These are phyloP conservation scores for Danio kyathit DNA, from an alignment of 2,797 vertebrate species.

Conservation along the genomic window DNA sequence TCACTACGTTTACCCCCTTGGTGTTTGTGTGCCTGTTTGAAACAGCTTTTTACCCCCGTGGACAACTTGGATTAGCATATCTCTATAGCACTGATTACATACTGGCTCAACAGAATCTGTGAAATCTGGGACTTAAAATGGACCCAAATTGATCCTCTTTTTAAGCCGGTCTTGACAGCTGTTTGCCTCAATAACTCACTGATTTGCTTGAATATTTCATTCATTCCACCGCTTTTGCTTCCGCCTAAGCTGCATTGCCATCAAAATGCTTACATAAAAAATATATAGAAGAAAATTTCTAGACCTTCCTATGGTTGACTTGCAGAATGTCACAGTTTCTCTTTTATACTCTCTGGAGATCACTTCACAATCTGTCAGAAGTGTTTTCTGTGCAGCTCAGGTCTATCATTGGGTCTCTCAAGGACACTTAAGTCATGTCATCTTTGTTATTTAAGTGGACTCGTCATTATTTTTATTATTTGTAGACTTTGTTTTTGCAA, in stretches of 20 bases:
- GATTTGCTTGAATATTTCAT: slow-evolving; percentile 9
- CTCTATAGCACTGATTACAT: slow-evolving; percentile 5
- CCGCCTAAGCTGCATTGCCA: not conserved
- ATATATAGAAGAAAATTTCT: not conserved
- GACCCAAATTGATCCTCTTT: slow-evolving; percentile 3
- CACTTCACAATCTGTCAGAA: not conserved
- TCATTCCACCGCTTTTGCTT: not conserved
- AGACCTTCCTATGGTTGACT: not conserved
- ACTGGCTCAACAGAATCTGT: slow-evolving; percentile 2
- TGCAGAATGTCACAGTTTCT: not conserved
- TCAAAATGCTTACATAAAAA: not conserved
- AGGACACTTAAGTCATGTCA: slow-evolving; percentile 6
- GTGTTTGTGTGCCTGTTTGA: slow-evolving; percentile 10
- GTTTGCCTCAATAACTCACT: slow-evolving; percentile 1
- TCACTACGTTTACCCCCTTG: not conserved
- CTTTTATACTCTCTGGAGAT: not conserved
- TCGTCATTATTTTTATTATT: not conserved
- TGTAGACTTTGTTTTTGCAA: not conserved
- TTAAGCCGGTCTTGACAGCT: slow-evolving; percentile 7
- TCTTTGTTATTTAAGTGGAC: not conserved
- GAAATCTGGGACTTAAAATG: slow-evolving; percentile 8
- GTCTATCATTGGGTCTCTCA: not conserved
- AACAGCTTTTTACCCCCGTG: not conserved
- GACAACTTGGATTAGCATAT: slow-evolving; percentile 11
- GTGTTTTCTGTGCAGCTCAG: not conserved